Base-by-base conservation (phyloP, 2,797 vertebrate species). In the Pteronotus mesoamericanus region DNA sequence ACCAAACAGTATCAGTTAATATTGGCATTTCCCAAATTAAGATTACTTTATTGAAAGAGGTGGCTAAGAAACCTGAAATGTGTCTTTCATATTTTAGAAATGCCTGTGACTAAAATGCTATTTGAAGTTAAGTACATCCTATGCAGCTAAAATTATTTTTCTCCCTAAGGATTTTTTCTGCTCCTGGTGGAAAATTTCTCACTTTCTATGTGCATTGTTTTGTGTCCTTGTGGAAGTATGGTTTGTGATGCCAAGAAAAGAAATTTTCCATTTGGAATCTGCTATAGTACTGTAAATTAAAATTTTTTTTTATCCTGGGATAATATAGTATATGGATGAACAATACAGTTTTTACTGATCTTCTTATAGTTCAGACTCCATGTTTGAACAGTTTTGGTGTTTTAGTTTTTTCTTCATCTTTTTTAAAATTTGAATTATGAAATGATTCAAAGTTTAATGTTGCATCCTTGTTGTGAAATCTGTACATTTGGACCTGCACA, bases 341-440 rank as follows among this genome's bases (percentile, higher is more conserved):
- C 57, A 92, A 19, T 82, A 37, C 66, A 79, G 16, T 95, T 94
- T 96, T 97, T 96, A 91, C 96, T 93, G 68, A 93, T 95, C 64
- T 42, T 55, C 94, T 94, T 96, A 98, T 95, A 96, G 97, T 97
- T 98, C 97, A 97, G 97, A 98, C 97, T 98, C 97, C 96, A 97
- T 98, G 97, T 98, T 98, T 98, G 97, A 98, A 95, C 97, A 97
- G 72, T 86, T 94, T 96, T 89, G 86, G 86, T 98, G 96, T 96
- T 97, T 94, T 71, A 79, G 29, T 95, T 94, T 95, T 89, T 86
- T 61, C 42, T 42, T 96, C 48, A 93, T 93, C 86, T 92, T 32
- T 93, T 89, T 68, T 0, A 22, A 85, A 90, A 44, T n/a, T 94
- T 96, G 79, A 97, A 97, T 88, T 94, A 96, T 92, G 53, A 48